Percentiles rank a stretch among this genome's conserved stretches.
These are phyloP conservation scores for Gnathonemus longibarbis DNA, from an alignment of 2,113 vertebrate species.

Conservation along the genomic window DNA sequence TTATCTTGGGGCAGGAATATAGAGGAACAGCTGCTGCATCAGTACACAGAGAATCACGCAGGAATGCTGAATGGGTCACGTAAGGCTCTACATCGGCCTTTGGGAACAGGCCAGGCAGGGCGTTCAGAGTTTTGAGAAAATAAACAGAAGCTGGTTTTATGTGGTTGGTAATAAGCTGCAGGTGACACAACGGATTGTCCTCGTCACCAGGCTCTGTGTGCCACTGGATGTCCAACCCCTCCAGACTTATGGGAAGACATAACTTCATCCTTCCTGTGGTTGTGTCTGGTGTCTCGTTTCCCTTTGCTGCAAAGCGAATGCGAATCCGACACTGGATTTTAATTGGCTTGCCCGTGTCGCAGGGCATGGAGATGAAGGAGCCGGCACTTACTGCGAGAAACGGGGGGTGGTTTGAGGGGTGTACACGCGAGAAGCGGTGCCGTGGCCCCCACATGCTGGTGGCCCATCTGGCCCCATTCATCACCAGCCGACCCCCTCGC, in stretches of 20 bases:
- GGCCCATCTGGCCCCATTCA: constrained; percentile 69
- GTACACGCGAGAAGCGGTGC: constrained; percentile 7
- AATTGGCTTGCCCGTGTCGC: neutral
- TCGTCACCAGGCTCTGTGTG: neutral
- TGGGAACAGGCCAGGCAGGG: neutral
- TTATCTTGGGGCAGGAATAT: neutral
- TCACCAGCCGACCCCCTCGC: constrained; percentile 63
- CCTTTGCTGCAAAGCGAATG: neutral
- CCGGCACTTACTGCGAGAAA: neutral
- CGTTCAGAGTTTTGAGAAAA: neutral
- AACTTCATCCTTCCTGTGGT: neutral
- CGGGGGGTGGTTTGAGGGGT: neutral
- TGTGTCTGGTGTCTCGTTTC: neutral
- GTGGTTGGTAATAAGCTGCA: neutral
- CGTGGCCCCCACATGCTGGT: constrained; percentile 61
- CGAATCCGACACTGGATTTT: neutral
- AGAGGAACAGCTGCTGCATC: neutral
- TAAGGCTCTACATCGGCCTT: neutral
- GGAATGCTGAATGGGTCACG: neutral
- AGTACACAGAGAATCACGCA: neutral
- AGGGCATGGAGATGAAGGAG: neutral
- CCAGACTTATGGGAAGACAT: neutral
- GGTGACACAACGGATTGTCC: neutral
- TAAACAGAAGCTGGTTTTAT: neutral
- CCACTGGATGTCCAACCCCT: neutral